Evolutionary conservation across 2,888 invertebrate species (phyloP).

Genomic region (Cheilosia impressa): DNA sequence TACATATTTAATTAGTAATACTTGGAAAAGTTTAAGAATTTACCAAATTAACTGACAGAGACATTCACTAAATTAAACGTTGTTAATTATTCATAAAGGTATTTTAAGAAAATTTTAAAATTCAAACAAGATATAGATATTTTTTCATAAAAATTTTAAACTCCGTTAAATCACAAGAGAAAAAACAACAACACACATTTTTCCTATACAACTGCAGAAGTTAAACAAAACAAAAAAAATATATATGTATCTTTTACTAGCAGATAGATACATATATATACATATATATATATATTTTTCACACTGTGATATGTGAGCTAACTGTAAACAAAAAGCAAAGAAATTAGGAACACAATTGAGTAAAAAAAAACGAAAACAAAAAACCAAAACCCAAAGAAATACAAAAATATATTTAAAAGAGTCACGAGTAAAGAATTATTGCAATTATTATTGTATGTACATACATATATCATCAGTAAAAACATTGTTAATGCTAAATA

Average conservation of each 20-base stretch:
- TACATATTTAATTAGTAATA: background rate
- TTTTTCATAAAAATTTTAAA: constrained; percentile 59
- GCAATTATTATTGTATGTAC: constrained; percentile 59
- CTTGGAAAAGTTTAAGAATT: constrained; percentile 11
- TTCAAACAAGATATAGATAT: constrained; percentile 26
- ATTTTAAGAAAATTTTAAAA: constrained; percentile 40
- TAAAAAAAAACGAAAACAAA: background rate
- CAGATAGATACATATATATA: background rate
- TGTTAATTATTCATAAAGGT: constrained; percentile 61
- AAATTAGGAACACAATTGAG: constrained; percentile 24
- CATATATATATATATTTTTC: constrained; percentile 42
- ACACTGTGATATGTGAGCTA: constrained; percentile 74
- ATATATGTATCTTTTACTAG: background rate
- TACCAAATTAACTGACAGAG: constrained; percentile 21
- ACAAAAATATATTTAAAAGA: constrained; percentile 19
- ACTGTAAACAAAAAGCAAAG: constrained; percentile 41
- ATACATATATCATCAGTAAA: constrained; percentile 48
- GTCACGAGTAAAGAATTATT: constrained; percentile 41
- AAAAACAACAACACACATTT: constrained; percentile 27
- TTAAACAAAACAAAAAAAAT: constrained; percentile 14
- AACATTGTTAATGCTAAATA: constrained; percentile 41
- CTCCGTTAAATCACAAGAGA: constrained; percentile 20
- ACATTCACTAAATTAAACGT: constrained; percentile 43
- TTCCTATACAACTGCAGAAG: constrained; percentile 61
- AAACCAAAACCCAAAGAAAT: constrained; percentile 4